phyloP scores from a whole-genome alignment of 1,140 invertebrate genomes.

The Coenobita brevimanus region DNA sequence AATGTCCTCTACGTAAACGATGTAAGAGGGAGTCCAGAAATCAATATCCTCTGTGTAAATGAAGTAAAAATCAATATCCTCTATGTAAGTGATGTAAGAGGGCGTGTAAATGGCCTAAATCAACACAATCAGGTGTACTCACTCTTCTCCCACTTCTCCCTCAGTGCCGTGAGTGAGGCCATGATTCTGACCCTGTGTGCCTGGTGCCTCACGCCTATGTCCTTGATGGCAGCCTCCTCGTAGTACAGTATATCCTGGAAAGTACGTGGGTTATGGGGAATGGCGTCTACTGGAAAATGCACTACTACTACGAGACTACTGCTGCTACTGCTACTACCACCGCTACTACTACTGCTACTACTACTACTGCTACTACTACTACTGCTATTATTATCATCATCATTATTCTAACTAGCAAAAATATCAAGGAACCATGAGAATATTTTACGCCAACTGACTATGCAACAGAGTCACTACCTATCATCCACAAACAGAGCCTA shows the following conservation, averaged over 20 bases:
- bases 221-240: constrained; percentile 42
- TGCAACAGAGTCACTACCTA: too few relatives aligned
- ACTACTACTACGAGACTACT: not conserved
- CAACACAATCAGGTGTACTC: too few relatives aligned
- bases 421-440: too few relatives aligned
- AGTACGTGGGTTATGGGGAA: not conserved
- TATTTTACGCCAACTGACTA: not conserved
- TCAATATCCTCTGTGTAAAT: too few relatives aligned
- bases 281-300: not conserved
- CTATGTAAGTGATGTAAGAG: too few relatives aligned
- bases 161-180: constrained; percentile 38
- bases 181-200: constrained; percentile 53
- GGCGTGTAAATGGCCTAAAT: too few relatives aligned
- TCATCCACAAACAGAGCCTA: too few relatives aligned
- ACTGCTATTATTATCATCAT: not conserved
- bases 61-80: too few relatives aligned
- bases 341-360: constrained; percentile 2
- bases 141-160: constrained; percentile 50
- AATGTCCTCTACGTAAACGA: too few relatives aligned
- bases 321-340: not conserved
- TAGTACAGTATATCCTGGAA: constrained; percentile 48
- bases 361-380: not conserved
- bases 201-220: constrained; percentile 27
- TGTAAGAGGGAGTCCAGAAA: too few relatives aligned
- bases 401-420: not conserved